These are phyloP conservation scores for Sebastes paucispinis DNA, from an alignment of 2,797 vertebrate species.

Conservation along the genomic window DNA sequence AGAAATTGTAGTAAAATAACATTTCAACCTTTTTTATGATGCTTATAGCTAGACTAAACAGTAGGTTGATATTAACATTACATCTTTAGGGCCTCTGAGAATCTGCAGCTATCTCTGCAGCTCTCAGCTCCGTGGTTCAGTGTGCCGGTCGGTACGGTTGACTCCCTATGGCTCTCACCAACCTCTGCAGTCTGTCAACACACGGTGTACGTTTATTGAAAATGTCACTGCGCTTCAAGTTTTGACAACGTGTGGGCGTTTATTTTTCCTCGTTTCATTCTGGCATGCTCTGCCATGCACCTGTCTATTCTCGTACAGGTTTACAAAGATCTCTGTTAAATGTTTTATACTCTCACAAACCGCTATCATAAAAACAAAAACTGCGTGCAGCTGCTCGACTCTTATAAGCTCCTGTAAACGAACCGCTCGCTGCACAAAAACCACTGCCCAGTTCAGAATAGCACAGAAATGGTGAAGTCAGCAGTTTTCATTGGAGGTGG, in stretches of 20 bases:
- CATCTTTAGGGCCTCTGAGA: neutral
- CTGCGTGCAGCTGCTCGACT: neutral
- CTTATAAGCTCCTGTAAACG: neutral
- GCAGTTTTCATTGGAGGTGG: neutral
- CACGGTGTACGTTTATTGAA: conserved; percentile 1
- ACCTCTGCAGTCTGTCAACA: conserved; percentile 7
- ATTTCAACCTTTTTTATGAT: neutral
- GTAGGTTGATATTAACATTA: neutral
- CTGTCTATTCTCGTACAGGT: conserved; percentile 24
- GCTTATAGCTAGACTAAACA: neutral
- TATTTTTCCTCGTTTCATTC: conserved; percentile 17
- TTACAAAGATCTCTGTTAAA: neutral
- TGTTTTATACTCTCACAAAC: conserved; percentile 6
- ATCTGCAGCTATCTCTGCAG: neutral
- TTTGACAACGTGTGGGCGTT: conserved; percentile 1
- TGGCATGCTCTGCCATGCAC: neutral
- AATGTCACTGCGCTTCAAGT: conserved; percentile 21
- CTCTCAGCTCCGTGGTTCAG: neutral
- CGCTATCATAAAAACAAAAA: neutral
- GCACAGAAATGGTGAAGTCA: neutral
- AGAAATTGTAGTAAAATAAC: neutral
- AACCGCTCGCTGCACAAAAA: neutral
- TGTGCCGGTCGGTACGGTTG: neutral
- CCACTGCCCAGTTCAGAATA: neutral
- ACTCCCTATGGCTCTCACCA: neutral